Evolutionary conservation across 2,888 invertebrate genomes (phyloP), one percentile per base, ranked within the genome.

Genomic region (Dyspetes luteomarginatus): DNA sequence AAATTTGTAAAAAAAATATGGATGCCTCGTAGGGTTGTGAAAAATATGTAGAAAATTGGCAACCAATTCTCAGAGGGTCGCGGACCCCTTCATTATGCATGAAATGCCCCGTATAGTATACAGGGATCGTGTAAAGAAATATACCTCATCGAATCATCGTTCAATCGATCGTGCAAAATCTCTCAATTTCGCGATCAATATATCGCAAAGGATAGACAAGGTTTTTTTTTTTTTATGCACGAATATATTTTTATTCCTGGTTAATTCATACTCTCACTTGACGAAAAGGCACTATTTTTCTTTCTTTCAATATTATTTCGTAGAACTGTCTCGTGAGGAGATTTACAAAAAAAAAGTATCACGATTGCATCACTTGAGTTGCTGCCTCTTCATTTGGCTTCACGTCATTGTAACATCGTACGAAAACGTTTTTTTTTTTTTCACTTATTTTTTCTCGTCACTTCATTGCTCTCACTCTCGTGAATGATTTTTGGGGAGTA

Each of bases 311-410:
- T 50, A 48, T 50, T 30, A 4, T 2, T 36, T 30, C 48, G 36
- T 50, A 9, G 28, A 22, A 58, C 28, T 24, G 41, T 69, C 68
- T 15, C 17, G 26, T 5, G 4, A n/a, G n/a, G n/a, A n/a, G n/a
- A n/a, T n/a, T n/a, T n/a, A n/a, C n/a, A n/a, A n/a, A n/a, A n/a
- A n/a, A n/a, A 43, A 73, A 24, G 22, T 71, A 60, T 19, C 55
- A 3, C 30, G 41, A 12, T 78, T 74, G 56, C 78, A 48, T 78
- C 73, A 78, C 56, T 41, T 4, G 7, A n/a, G 26, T 36, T 78
- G 45, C 62, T 15, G 52, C 15, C 56, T 26, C 24, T 30, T 71
- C 56, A 71, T 71, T n/a, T 17, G 55, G 58, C 50, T 62, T 50
- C 58, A 28, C 65, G 12, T 50, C 55, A 71, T 26, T 45, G 65